phyloP scores from a whole-genome alignment of 2,888 invertebrate species.

The Lapara coniferarum region DNA sequence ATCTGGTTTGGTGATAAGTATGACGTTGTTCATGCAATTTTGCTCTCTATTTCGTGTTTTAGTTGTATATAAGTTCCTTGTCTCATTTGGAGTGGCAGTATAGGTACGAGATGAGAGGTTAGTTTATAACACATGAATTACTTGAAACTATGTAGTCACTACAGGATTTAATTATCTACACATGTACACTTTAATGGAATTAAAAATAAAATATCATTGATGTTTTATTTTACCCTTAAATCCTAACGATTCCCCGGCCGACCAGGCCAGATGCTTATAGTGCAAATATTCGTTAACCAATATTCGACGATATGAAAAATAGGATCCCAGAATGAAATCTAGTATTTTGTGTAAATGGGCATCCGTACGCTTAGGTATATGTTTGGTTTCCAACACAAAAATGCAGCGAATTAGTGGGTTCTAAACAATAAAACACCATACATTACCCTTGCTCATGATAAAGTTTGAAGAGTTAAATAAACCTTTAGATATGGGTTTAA shows the following conservation, averaged over 20 bases:
- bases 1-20: background rate
- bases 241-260: too few relatives aligned
- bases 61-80: slow-evolving; percentile 9
- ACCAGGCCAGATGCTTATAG: too few relatives aligned
- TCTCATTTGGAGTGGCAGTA: slow-evolving; percentile 6
- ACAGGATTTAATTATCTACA: background rate
- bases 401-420: too few relatives aligned
- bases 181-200: slow-evolving; percentile 17
- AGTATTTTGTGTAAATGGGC: too few relatives aligned
- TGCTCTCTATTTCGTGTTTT: slow-evolving; percentile 8
- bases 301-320: too few relatives aligned
- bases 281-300: too few relatives aligned
- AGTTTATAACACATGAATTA: background rate
- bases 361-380: too few relatives aligned
- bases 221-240: slow-evolving; percentile 3
- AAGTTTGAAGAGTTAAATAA: too few relatives aligned
- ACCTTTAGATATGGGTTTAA: background rate
- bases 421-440: too few relatives aligned
- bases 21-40: background rate
- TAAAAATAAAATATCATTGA: background rate
- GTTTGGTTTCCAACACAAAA: too few relatives aligned
- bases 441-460: too few relatives aligned
- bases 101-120: slow-evolving; percentile 8
- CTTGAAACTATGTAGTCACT: background rate
- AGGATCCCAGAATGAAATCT: too few relatives aligned